phyloP scores from a whole-genome alignment of 2,888 invertebrate genomes.

The Catocala sponsa region DNA sequence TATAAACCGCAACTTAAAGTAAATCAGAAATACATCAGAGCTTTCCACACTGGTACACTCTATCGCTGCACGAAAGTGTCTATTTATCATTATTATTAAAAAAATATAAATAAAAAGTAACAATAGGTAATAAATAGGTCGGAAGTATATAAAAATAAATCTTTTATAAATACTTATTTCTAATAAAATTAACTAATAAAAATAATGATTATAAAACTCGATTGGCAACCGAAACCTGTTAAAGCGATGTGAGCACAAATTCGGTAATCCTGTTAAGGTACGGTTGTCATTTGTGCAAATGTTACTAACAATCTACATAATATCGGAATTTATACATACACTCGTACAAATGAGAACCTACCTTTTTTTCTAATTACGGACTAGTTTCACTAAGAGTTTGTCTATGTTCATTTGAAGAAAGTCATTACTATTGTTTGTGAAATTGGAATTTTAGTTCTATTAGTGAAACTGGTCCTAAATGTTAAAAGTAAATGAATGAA shows the following conservation, averaged over 20 bases:
- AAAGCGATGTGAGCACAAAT: slow-evolving; percentile 52
- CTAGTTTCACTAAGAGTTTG: slow-evolving; percentile 27
- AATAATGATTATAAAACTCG: slow-evolving; percentile 57
- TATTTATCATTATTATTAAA: slow-evolving; percentile 51
- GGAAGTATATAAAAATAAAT: slow-evolving; percentile 82
- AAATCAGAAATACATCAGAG: slow-evolving; percentile 54
- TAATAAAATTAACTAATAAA: slow-evolving; percentile 67
- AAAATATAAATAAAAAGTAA: slow-evolving; percentile 73
- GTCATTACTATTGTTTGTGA: neutral
- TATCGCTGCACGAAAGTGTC: slow-evolving; percentile 55
- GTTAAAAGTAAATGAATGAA: slow-evolving; percentile 35
- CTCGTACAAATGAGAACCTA: slow-evolving; percentile 42
- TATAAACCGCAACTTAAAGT: slow-evolving; percentile 83
- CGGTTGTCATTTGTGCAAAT: slow-evolving; percentile 44
- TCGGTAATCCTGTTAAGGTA: slow-evolving; percentile 35
- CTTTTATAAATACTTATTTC: slow-evolving; percentile 83
- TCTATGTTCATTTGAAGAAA: slow-evolving; percentile 12
- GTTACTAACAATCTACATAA: slow-evolving; percentile 28
- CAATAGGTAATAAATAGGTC: slow-evolving; percentile 79
- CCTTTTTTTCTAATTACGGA: slow-evolving; percentile 26
- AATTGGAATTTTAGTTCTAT: slow-evolving; percentile 3
- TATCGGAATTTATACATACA: slow-evolving; percentile 27
- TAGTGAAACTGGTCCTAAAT: slow-evolving; percentile 35
- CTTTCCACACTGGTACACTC: slow-evolving; percentile 67
- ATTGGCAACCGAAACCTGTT: slow-evolving; percentile 56